Evolutionary conservation across 2,888 invertebrate genomes (phyloP).

Genomic region (Fragum whitleyi): DNA sequence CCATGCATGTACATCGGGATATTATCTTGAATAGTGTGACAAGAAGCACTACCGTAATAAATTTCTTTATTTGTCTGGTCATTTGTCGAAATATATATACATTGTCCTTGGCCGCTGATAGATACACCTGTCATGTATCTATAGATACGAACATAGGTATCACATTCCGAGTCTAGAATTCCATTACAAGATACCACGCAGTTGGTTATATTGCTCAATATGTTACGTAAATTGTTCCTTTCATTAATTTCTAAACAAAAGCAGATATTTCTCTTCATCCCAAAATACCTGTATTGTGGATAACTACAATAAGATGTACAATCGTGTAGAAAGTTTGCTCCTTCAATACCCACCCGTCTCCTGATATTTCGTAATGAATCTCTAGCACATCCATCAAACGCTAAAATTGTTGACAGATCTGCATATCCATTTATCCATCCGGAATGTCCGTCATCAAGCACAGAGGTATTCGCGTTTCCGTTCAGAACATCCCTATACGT

Average conservation of each 20-base stretch:
- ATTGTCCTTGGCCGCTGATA: not conserved
- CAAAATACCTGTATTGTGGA: not conserved
- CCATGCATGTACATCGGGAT: not conserved
- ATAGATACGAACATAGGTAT: not conserved
- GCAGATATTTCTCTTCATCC: not conserved
- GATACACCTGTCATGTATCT: not conserved
- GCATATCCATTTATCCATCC: not conserved
- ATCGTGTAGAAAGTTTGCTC: not conserved
- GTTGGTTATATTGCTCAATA: not conserved
- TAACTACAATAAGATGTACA: not conserved
- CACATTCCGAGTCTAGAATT: not conserved
- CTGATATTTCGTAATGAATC: not conserved
- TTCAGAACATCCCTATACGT: constrained; percentile 3
- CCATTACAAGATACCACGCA: not conserved
- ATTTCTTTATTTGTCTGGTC: not conserved
- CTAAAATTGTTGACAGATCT: not conserved
- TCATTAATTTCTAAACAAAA: not conserved
- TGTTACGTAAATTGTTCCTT: not conserved
- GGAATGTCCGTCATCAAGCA: not conserved
- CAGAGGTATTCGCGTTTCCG: not conserved
- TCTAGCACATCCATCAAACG: not conserved
- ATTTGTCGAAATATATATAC: not conserved
- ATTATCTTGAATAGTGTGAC: not conserved
- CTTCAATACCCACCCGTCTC: not conserved
- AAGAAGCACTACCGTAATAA: not conserved